Evolutionary conservation across 2,113 vertebrate genomes (phyloP).

Genomic region (Columba livia): DNA sequence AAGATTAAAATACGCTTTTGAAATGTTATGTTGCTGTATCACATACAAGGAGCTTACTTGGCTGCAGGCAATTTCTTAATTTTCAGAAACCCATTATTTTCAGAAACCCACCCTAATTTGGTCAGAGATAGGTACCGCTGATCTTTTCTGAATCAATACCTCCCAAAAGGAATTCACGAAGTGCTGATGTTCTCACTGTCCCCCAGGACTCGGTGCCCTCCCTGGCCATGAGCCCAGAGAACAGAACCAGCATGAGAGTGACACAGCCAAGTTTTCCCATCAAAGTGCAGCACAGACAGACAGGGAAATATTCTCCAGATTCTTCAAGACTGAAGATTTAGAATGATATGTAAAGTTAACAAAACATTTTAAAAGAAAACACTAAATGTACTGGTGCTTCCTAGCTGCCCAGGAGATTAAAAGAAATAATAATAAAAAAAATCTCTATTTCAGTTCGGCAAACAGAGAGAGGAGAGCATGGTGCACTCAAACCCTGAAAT

Average conservation of each 20-base stretch:
- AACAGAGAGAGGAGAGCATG: background rate
- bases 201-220: accelerated
- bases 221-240: background rate
- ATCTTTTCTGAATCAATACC: background rate
- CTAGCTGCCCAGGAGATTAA: background rate
- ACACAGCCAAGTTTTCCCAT: background rate
- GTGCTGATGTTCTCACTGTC: background rate
- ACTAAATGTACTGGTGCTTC: background rate
- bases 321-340: background rate
- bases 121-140: background rate
- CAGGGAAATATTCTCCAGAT: background rate
- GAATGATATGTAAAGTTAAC: accelerated
- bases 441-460: background rate
- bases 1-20: background rate
- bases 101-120: background rate
- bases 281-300: accelerated
- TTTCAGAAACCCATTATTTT: background rate
- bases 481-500: background rate
- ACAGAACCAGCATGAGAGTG: background rate
- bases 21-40: background rate
- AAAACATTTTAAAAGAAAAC: background rate
- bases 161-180: background rate
- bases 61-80: background rate
- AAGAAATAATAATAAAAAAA: background rate
- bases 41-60: background rate